phyloP scores from a whole-genome alignment of 1,140 invertebrate genomes.

The Pseudoatta argentina region DNA sequence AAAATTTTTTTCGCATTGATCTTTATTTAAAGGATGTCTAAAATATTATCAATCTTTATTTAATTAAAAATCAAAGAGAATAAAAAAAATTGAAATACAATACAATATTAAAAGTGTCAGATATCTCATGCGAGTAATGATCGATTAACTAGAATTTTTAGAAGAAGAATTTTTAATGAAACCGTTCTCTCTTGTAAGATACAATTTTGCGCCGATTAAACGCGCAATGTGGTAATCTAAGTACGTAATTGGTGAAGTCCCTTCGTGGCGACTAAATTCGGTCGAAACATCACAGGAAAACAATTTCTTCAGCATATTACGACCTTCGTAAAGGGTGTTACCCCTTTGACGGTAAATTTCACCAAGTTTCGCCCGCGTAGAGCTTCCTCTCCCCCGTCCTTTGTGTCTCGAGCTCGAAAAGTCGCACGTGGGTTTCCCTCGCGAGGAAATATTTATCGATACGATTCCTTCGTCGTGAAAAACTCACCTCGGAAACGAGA shows the following conservation, averaged over 20 bases:
- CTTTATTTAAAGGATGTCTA: no score
- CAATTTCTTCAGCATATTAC: conserved; percentile 65
- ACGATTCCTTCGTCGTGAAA: conserved; percentile 24
- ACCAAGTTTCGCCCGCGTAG: conserved; percentile 63
- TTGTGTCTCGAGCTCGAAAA: conserved; percentile 28
- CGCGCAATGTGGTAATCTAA: conserved; percentile 55
- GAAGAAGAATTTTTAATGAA: background rate
- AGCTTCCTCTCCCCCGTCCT: conserved; percentile 63
- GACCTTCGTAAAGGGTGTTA: conserved; percentile 42
- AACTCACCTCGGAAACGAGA: conserved; percentile 31
- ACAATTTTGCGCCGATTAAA: conserved; percentile 28
- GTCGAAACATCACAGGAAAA: conserved; percentile 61
- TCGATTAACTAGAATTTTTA: background rate
- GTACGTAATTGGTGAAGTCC: conserved; percentile 65
- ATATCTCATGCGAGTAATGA: no score
- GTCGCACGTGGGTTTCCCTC: conserved; percentile 25
- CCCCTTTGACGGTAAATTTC: conserved; percentile 71
- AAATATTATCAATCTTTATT: no score
- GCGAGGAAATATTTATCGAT: background rate
- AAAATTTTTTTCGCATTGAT: no score
- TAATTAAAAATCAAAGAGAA: no score
- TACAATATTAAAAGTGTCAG: no score
- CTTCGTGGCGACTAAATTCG: conserved; percentile 47
- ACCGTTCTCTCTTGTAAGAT: background rate
- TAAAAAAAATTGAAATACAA: no score